Evolutionary conservation across 2,797 vertebrate genomes (phyloP), one percentile per base, ranked within the genome.

Genomic region (Rhyacichthys aspro): DNA sequence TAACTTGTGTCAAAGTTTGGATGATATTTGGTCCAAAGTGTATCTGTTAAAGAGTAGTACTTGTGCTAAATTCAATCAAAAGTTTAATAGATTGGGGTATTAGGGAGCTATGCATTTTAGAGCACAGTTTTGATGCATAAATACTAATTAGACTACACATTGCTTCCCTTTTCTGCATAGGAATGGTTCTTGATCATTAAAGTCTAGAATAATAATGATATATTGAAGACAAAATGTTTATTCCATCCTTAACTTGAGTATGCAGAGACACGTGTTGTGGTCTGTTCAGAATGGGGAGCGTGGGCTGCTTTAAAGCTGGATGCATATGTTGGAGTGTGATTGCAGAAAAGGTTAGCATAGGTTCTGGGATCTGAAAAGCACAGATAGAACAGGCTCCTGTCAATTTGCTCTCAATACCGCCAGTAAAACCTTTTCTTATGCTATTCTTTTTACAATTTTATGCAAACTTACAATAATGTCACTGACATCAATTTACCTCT

Each of bases 401-500:
- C 83, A 77, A 64, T 83, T 83, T 78, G 72, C 66, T 78, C 68
- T 76, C 50, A 57, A 70, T 64, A 47, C 70, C 36, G 52, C 55
- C 70, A n/a, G 63, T 57, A 32, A 76, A 86, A 82, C 70, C 68
- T 79, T 72, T 72, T 60, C 70, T 64, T 63, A 43, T 43, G 59
- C 78, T 81, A 44, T 48, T 78, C 76, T 72, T 83, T 76, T 87
- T 72, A 86, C 74, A 56, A 65, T 79, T 90, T 87, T 84, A 88
- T 88, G 84, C 86, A 84, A 87, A 88, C 78, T 63, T 82, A 72
- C 72, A 75, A 67, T 60, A 54, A 67, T 85, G 82, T 88, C 80
- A 79, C 68, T 87, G 86, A 89, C 90, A 87, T 81, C 89, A 89
- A 84, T 90, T 90, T 88, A 82, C 66, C 73, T 76, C 75, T 86